Evolutionary conservation across 2,888 invertebrate species (phyloP), one percentile per base, ranked within the genome.

Genomic region (Xestia c-nigrum): DNA sequence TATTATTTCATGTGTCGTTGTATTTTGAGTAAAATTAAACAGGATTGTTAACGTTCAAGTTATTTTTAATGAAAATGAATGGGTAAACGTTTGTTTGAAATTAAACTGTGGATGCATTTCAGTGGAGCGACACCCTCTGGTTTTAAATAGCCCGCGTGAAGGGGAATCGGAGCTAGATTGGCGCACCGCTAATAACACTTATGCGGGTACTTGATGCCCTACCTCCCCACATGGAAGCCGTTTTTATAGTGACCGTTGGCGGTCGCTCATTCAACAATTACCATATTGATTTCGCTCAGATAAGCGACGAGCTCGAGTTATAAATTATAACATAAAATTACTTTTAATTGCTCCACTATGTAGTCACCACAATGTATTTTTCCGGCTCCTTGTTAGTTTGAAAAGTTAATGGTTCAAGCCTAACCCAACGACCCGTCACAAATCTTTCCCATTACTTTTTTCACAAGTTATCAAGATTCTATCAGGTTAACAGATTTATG

Each of bases 121-220:
- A 90, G 90, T 89, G 79, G 74, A 81, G 85, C 86, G 90, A 91
- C 95, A 93, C 96, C 96, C 95, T 94, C 92, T 89, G 84, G 90
- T 91, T 93, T 91, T 92, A 94, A 95, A 95, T 93, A 93, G 92
- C 90, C 88, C 89, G 83, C 79, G 89, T 86, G 89, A 90, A 92
- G 94, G 95, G 95, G 94, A 92, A 90, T 88, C 89, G 90, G 85
- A 89, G 90, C 90, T 94, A 94, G 93, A 95, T 95, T 95, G 95
- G 95, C 95, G 92, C 91, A 92, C 94, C 93, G 92, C 94, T 94
- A 94, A 94, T 95, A 93, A 92, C 92, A 91, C 85, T 88, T 87
- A 96, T 96, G 96, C 96, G 96, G 96, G 96, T 92, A 91, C 92
- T 92, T 92, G 91, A 87, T 90, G 88, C 87, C 88, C 77, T 81